Evolutionary conservation across 1,140 invertebrate species (phyloP), one percentile per base, ranked within the genome.

Genomic region (Lordiphosa clarofinis): DNA sequence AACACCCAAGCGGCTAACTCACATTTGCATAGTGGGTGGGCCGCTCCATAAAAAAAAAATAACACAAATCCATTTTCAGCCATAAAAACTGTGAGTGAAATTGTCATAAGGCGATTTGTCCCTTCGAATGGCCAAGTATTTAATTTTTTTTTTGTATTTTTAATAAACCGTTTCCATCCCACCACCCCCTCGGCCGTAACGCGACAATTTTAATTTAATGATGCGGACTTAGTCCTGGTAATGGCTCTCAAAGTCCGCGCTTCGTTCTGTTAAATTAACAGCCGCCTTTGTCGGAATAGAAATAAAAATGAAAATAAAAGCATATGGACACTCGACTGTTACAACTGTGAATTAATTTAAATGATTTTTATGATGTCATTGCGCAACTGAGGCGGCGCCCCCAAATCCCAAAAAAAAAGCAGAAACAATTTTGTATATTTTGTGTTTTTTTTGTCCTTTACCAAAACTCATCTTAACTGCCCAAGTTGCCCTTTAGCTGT

Each of bases 341-440:
- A 70, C 60, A 81, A 72, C 72, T 61, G 63, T 56, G 81, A 84
- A 84, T 84, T 84, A 84, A 84, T 84, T 84, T 84, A 84, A 84
- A 84, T 84, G 73, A 84, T 78, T 84, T 84, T 84, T 84, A 84
- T 84, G 69, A 84, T 84, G 78, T 84, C 78, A 86, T 84, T 84
- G 71, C 71, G 76, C 71, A 79, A 75, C 75, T 82, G 76, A 67
- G 76, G 53, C 75, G 10, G 19, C 12, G 24, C 61, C 53, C 44
- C 19, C 46, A 36, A 12, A 15, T 28, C 15, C 5, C n/a, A 5
- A 10, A 0, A n/a, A 24, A 38, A 38, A 38, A 21, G 15, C 35
- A 37, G 40, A 13, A 40, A 47, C 24, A 49, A 43, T 49, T 46
- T 37, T 56, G 37, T 55, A 15, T 24, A 21, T 15, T 50, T 40